Conservation (phyloP, 1,140 invertebrate species). For the Phymorhynchus buccinoides region DNA sequence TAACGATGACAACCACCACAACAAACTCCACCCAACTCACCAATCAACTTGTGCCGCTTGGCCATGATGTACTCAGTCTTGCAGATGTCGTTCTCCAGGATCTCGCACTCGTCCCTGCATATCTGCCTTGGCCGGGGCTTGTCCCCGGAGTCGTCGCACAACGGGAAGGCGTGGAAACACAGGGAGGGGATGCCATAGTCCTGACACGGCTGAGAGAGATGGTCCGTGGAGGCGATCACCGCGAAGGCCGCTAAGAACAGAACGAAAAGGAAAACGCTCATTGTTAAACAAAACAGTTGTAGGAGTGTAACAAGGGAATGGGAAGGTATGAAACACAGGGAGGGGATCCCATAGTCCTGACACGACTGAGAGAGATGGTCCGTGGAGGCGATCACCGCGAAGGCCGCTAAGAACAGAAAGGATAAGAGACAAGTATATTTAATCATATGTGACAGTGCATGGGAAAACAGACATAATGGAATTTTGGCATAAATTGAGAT, state of each 20-base stretch:
- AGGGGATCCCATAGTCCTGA: conserved; percentile 77
- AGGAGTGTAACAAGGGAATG: too few species aligned
- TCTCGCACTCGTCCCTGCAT: conserved; percentile 91
- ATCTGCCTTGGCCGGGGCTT: conserved; percentile 79
- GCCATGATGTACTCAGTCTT: conserved; percentile 93
- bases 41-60: conserved; percentile 92
- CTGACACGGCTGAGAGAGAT: conserved; percentile 72
- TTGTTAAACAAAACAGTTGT: too few species aligned
- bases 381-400: conserved; percentile 89
- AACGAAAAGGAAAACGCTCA: too few species aligned
- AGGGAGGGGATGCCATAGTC: conserved; percentile 81
- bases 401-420: conserved; percentile 82
- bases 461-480: too few species aligned
- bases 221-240: conserved; percentile 86
- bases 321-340: conserved; percentile 94
- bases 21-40: too few species aligned
- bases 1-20: too few species aligned
- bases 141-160: conserved; percentile 80
- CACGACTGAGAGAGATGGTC: conserved; percentile 71
- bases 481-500: too few species aligned
- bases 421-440: too few species aligned
- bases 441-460: too few species aligned
- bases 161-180: conserved; percentile 92
- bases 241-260: conserved; percentile 81
- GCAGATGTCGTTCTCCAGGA: conserved; percentile 91